Evolutionary conservation across 1,140 invertebrate genomes (phyloP).

Genomic region (Gryllus bimaculatus): DNA sequence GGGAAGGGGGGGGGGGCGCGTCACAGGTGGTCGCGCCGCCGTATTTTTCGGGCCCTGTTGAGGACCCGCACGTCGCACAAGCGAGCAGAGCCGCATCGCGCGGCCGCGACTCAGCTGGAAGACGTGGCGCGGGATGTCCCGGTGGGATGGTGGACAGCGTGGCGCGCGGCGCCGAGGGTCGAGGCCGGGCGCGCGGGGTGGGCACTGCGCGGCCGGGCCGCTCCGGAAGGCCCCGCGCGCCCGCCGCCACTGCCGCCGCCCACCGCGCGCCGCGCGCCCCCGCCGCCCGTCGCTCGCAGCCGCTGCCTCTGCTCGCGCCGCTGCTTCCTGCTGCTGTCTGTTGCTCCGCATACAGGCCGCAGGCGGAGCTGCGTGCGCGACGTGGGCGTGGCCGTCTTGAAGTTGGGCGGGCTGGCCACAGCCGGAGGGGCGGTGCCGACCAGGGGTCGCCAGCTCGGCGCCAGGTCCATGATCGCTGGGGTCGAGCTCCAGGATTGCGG

Average conservation of each 20-base stretch:
- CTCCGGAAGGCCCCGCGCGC: conserved; percentile 26
- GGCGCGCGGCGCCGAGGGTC: not conserved
- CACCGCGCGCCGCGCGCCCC: not conserved
- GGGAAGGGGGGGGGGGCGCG: too few species aligned
- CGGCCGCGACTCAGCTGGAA: conserved; percentile 50
- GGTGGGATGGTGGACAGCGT: not conserved
- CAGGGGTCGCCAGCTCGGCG: not conserved
- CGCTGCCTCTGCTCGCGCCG: conserved; percentile 40
- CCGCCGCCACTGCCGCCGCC: conserved; percentile 11
- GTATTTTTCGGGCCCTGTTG: too few species aligned
- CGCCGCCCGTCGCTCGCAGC: conserved; percentile 30
- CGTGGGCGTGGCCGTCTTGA: conserved; percentile 67
- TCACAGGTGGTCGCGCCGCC: too few species aligned
- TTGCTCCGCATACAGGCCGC: conserved; percentile 75
- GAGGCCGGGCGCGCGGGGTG: conserved; percentile 17
- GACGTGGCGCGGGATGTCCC: conserved; percentile 60
- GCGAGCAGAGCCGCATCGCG: too few species aligned
- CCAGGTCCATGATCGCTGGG: not conserved
- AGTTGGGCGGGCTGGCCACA: conserved; percentile 59
- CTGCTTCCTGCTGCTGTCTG: conserved; percentile 60
- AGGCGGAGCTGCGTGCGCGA: conserved; percentile 76
- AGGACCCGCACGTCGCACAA: too few species aligned
- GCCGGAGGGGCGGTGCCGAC: too few species aligned
- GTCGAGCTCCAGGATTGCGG: not conserved
- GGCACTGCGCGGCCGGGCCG: conserved; percentile 35